Conservation (phyloP, 2,797 vertebrate species). For the Bryconaethiops microstoma region DNA sequence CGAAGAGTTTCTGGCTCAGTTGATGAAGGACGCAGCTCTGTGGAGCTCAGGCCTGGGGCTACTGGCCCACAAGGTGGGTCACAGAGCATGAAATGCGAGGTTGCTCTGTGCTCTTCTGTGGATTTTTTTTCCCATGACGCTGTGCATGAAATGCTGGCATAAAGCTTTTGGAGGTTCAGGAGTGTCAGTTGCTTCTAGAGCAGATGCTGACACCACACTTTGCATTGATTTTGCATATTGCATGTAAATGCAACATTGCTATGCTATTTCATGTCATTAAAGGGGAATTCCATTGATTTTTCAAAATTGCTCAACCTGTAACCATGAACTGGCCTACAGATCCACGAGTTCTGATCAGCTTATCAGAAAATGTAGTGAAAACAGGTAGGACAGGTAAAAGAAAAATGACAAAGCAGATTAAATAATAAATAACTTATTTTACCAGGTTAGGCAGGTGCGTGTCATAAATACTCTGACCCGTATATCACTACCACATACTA, state of each 20-base stretch:
- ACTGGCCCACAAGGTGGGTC: slow-evolving; percentile 68
- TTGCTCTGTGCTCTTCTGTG: slow-evolving; percentile 11
- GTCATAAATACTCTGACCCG: too few species aligned
- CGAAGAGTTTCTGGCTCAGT: slow-evolving; percentile 40
- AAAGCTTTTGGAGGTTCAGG: slow-evolving; percentile 23
- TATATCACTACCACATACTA: too few species aligned
- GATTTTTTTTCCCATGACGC: slow-evolving; percentile 39
- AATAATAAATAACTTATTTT: too few species aligned
- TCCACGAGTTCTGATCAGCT: too few species aligned
- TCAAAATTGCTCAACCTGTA: not conserved
- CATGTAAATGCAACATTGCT: slow-evolving; percentile 41
- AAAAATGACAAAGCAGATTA: too few species aligned
- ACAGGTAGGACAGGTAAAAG: too few species aligned
- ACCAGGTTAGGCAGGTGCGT: too few species aligned
- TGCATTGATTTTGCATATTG: slow-evolving; percentile 38
- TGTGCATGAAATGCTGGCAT: slow-evolving; percentile 54
- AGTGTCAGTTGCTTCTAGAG: not conserved
- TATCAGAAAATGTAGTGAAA: too few species aligned
- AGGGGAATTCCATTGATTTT: not conserved
- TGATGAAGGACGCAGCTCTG: slow-evolving; percentile 56
- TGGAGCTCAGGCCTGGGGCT: slow-evolving; percentile 56
- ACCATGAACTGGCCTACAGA: too few species aligned
- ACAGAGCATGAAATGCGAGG: slow-evolving; percentile 25
- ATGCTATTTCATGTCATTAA: slow-evolving; percentile 13
- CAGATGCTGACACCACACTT: not conserved